Percentiles rank a stretch among this genome's conserved stretches.
These are phyloP conservation scores for Sus cebifrons DNA, from an alignment of 2,797 vertebrate species.

Conservation along the genomic window DNA sequence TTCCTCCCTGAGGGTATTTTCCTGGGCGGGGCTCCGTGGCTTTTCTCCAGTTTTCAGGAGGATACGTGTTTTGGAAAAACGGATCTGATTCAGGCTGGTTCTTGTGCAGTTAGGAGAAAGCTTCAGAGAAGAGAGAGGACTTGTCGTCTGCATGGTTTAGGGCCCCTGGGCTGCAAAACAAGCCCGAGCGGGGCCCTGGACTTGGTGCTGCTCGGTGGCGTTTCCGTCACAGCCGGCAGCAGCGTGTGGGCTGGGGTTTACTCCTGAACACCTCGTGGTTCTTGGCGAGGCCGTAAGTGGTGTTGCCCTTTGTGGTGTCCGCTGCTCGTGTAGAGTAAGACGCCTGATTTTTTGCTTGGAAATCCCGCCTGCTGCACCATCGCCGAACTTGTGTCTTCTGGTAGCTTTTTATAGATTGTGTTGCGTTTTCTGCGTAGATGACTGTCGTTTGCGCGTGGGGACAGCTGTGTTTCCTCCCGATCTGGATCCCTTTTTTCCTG, in stretches of 20 bases:
- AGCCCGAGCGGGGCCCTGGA: background rate
- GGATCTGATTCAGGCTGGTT: background rate
- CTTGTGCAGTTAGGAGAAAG: background rate
- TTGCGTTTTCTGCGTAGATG: background rate
- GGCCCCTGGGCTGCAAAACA: background rate
- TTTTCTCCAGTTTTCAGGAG: conserved; percentile 1
- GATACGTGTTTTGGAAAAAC: background rate
- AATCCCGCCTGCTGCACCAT: background rate
- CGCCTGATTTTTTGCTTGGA: background rate
- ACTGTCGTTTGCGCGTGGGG: background rate
- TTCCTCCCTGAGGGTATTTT: background rate
- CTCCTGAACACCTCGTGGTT: background rate
- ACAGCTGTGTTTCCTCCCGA: background rate
- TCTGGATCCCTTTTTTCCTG: background rate
- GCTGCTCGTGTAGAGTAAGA: background rate
- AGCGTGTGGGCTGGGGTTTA: background rate
- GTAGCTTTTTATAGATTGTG: background rate
- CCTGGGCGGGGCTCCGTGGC: background rate
- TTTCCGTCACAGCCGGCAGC: background rate
- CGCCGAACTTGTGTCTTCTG: background rate
- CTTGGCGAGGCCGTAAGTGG: background rate
- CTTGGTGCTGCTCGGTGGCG: background rate
- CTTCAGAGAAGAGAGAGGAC: conserved; percentile 1
- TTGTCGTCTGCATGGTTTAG: background rate
- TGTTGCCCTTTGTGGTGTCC: background rate